A percentile compares a stretch with the other conserved stretches of the same genome.
phyloP scores from a whole-genome alignment of 2,113 vertebrate species.

The Agapornis roseicollis region DNA sequence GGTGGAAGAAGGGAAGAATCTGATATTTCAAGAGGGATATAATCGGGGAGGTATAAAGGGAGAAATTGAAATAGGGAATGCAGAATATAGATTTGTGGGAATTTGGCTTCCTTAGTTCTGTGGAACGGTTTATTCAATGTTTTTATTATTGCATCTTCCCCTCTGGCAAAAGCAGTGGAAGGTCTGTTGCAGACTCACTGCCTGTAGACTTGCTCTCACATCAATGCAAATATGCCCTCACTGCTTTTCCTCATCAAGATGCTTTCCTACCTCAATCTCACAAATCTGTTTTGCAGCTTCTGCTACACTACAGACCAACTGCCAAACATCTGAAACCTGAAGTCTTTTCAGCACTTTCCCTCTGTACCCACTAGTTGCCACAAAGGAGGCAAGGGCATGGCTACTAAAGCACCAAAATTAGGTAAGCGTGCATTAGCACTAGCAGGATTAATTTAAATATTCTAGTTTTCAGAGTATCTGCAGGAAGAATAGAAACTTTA shows the following conservation, averaged over 20 bases:
- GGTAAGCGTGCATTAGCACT: not conserved
- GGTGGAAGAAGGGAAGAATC: not conserved
- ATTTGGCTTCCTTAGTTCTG: not conserved
- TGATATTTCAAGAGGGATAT: not conserved
- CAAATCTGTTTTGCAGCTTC: not conserved
- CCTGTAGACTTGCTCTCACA: not conserved
- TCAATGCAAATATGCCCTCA: not conserved
- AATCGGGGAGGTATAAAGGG: not conserved
- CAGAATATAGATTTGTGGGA: not conserved
- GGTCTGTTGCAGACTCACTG: not conserved
- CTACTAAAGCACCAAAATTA: not conserved
- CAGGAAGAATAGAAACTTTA: not conserved
- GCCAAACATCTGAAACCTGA: not conserved
- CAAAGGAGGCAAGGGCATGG: not conserved
- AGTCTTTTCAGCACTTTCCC: not conserved
- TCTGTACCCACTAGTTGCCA: not conserved
- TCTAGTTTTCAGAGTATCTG: not conserved
- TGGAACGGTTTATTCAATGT: not conserved
- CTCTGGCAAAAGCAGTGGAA: not conserved
- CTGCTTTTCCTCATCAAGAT: not conserved
- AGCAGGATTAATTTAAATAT: not conserved
- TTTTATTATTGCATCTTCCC: not conserved
- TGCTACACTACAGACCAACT: not conserved
- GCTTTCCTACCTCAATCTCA: not conserved
- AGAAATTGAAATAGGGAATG: not conserved